Base-by-base conservation (phyloP, 2,113 vertebrate genomes). In the Antennarius striatus region DNA sequence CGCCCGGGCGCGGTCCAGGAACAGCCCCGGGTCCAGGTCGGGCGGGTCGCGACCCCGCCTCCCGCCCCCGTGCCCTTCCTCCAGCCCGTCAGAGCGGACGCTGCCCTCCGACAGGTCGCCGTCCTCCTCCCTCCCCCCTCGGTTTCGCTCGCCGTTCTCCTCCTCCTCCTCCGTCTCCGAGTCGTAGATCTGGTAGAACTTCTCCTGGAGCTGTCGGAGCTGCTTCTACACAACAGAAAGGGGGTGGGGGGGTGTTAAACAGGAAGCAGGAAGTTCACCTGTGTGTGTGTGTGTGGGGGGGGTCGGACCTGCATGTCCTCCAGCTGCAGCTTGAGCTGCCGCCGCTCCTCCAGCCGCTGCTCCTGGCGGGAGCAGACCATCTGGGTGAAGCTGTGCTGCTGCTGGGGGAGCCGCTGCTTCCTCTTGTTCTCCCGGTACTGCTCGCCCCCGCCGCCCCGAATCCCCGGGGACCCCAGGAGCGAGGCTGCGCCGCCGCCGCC, bases 181-280 rank as follows among this genome's bases (percentile, higher is more conserved):
- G 84, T 99, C 97, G 0, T 99, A 99, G 92, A 99, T 98, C 87
- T 99, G 98, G 91, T 98, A 99, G 92, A 99, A 99, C 93, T 99
- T 99, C 74, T 99, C 98, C 93, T 99, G 98, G 89, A 99, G 95
- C 89, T 99, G 98, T 63, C 98, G 96, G 82, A 99, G 94, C 92
- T 99, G 98, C 84, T 98, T 99, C 94, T 99, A 48, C n/a, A 43
- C 1, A 43, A 63, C 29, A 68, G 55, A 80, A 39, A 39, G 32
- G 13, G 15, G 29, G 22, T 71, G 0, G 77, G 17, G 67, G 4
- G 39, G 40, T 6, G 43, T 55, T 46, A 22, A 49, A 5, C 32
- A 61, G 6, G 10, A 39, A 42, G 22, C 13, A 39, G 8, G 42
- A n/a, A 42, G 40, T 42, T 36, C 14, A 16, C 15, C 12, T 22